Percentiles rank a stretch among this genome's conserved stretches.
phyloP scores from a whole-genome alignment of 30 jellyfish, hydroid and myxozoan genomes.

The Catostylus mosaicus region DNA sequence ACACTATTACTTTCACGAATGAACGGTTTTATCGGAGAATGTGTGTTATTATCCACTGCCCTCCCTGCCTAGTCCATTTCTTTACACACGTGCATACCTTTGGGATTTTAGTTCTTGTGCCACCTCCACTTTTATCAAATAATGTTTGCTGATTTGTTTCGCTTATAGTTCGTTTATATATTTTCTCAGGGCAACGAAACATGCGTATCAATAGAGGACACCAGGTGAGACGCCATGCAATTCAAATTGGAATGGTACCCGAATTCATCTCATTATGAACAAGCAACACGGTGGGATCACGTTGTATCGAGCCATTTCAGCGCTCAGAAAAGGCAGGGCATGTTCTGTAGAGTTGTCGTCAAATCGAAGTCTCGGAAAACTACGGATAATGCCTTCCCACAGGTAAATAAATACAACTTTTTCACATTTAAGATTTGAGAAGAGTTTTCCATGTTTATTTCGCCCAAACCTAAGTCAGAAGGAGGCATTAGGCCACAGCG shows the following conservation, averaged over 20 bases:
- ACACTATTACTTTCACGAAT: too few species aligned
- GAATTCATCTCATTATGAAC: not conserved
- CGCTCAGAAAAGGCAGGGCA: not conserved
- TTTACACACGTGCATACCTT: too few species aligned
- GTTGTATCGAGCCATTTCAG: not conserved
- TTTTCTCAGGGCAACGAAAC: too few species aligned
- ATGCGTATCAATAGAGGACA: not conserved
- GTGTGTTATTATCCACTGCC: too few species aligned
- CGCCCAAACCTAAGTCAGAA: not conserved
- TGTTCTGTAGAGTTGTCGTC: not conserved
- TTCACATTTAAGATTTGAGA: not conserved
- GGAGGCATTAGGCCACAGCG: not conserved
- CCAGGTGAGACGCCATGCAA: not conserved
- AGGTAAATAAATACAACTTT: not conserved
- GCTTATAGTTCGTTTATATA: too few species aligned
- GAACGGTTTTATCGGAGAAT: too few species aligned
- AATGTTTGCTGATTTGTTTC: too few species aligned
- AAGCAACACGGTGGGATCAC: constrained; percentile 4
- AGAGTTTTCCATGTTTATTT: not conserved
- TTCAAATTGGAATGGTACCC: constrained; percentile 10
- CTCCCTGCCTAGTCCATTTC: too few species aligned
- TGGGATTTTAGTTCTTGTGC: too few species aligned
- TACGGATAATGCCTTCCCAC: constrained; percentile 1
- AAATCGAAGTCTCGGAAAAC: not conserved
- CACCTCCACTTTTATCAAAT: too few species aligned